Base-by-base conservation (phyloP, 2,113 vertebrate genomes). In the Ictalurus punctatus region DNA sequence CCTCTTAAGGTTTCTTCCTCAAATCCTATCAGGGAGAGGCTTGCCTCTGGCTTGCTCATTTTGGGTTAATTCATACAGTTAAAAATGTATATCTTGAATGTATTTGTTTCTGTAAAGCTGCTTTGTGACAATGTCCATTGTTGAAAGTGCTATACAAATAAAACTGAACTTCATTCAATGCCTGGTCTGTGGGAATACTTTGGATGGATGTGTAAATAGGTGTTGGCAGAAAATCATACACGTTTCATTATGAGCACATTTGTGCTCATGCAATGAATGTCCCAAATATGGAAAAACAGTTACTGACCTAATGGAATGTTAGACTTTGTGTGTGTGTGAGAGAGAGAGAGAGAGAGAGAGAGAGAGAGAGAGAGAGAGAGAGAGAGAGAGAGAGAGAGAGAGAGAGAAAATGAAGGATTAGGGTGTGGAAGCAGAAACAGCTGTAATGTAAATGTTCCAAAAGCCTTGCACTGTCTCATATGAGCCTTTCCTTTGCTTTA, bases 391-490 rank as follows among this genome's bases (percentile, higher is more conserved):
- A 0, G 40, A 44, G 40, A 40, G 40, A 2, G 40, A 40, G 40
- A 40, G 58, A 30, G 85, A n/a, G 86, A 59, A 56, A 19, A 78
- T 61, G 52, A 86, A 59, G 30, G 54, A 79, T 80, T 80, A 63
- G 34, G 69, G 69, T 59, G 73, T 61, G 34, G 34, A 86, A 83
- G 63, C 23, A 89, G 81, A 89, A 90, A 84, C 87, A 89, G 90
- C 85, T 91, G 87, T 85, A 87, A 80, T 87, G 88, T 84, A 89
- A 80, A 91, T 37, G 79, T 84, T 91, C 48, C 84, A 87, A 40
- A 71, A 54, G 61, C 10, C 73, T 89, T 90, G 25, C 61, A 23
- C 44, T n/a, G 23, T 56, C n/a, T 65, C 44, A 40, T 14, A 90
- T 30, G 44, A 37, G 76, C 44, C 84, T 89, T 37, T 37, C 30